Evolutionary conservation across 1,140 invertebrate species (phyloP).

Genomic region (Gryon sp.): DNA sequence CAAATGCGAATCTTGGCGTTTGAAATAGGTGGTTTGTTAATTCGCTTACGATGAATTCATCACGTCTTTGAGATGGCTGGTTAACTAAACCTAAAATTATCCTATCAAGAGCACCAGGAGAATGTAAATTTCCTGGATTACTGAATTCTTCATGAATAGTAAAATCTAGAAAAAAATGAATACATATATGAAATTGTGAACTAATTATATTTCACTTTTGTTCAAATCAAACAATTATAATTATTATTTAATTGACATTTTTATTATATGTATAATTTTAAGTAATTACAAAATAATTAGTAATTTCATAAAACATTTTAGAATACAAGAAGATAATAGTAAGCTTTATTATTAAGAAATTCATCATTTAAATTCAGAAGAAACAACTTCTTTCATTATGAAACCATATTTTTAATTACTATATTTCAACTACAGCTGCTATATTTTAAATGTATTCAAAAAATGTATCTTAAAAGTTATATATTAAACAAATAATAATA

Average conservation of each 20-base stretch:
- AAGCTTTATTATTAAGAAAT: too few relatives aligned
- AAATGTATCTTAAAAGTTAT: constrained; percentile 8
- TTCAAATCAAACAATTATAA: too few relatives aligned
- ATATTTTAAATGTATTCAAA: too few relatives aligned
- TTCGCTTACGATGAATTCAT: constrained; percentile 90
- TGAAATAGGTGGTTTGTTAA: constrained; percentile 94
- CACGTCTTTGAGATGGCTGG: constrained; percentile 88
- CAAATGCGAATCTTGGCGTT: constrained; percentile 84
- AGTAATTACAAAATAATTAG: too few relatives aligned
- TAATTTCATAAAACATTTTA: background rate
- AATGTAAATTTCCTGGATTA: constrained; percentile 82
- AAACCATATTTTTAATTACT: too few relatives aligned
- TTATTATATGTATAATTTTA: too few relatives aligned
- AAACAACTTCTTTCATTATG: too few relatives aligned
- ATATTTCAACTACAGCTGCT: too few relatives aligned
- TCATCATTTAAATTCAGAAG: too few relatives aligned
- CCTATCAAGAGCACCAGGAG: constrained; percentile 87
- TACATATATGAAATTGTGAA: background rate
- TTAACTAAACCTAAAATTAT: constrained; percentile 87
- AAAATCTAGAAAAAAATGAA: constrained; percentile 82
- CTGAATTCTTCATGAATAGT: constrained; percentile 87
- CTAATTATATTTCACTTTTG: too few relatives aligned
- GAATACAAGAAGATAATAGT: background rate
- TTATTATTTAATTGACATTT: too few relatives aligned
- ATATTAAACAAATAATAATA: background rate